Evolutionary conservation across 2,888 invertebrate species (phyloP).

Genomic region (Hymenopus coronatus): DNA sequence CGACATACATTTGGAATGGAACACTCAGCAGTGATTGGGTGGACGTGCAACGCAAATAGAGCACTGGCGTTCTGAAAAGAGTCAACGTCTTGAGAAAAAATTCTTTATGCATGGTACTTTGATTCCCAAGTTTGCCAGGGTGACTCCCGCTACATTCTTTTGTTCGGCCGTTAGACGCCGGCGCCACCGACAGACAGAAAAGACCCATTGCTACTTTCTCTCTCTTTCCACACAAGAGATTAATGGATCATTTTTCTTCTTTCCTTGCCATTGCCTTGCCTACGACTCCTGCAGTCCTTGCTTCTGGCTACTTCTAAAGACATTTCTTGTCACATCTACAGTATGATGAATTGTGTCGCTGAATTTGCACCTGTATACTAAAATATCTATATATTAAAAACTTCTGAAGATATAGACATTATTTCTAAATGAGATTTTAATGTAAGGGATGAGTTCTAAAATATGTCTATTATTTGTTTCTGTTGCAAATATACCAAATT

Average conservation of each 20-base stretch:
- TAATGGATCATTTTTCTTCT: conserved; percentile 79
- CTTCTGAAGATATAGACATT: too few relatives aligned
- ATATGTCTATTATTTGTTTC: too few relatives aligned
- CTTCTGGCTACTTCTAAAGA: too few relatives aligned
- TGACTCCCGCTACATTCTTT: conserved; percentile 39
- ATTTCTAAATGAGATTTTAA: too few relatives aligned
- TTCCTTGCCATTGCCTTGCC: conserved; percentile 1
- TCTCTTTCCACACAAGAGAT: conserved; percentile 52
- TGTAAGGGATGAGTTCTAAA: too few relatives aligned
- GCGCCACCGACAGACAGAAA: conserved; percentile 58
- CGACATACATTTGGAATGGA: background rate
- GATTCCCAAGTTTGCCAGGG: background rate
- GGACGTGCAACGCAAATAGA: background rate
- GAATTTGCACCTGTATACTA: too few relatives aligned
- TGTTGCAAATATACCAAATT: too few relatives aligned
- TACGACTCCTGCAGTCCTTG: background rate
- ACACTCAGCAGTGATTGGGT: background rate
- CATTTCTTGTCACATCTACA: too few relatives aligned
- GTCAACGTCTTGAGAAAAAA: conserved; percentile 1
- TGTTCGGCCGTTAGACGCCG: conserved; percentile 46
- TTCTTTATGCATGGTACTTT: conserved; percentile 1
- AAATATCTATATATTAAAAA: too few relatives aligned
- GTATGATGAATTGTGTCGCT: too few relatives aligned
- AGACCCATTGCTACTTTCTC: conserved; percentile 49
- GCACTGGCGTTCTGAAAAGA: background rate